phyloP scores from a whole-genome alignment of 2,113 vertebrate species.

The Nesospiza acunhae region DNA sequence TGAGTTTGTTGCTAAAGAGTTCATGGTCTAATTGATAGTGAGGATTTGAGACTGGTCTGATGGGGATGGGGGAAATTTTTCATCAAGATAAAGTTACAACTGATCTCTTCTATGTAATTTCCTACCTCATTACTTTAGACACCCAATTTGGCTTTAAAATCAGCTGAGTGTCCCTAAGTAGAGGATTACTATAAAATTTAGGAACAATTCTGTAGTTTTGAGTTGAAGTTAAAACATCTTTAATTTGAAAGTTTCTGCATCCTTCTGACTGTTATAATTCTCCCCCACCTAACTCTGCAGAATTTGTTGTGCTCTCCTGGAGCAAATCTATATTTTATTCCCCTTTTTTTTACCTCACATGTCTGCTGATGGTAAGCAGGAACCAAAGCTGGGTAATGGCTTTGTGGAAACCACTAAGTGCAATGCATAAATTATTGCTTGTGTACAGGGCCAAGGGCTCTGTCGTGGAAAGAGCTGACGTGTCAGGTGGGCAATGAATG shows the following conservation, averaged over 20 bases:
- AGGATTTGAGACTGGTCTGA: not conserved
- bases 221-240: not conserved
- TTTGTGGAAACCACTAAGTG: conserved; percentile 1
- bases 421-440: not conserved
- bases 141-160: not conserved
- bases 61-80: not conserved
- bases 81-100: not conserved
- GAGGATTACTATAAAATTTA: not conserved
- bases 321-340: not conserved
- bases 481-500: not conserved
- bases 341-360: not conserved
- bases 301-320: not conserved
- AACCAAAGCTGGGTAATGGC: not conserved
- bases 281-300: not conserved
- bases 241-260: not conserved
- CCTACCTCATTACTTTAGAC: not conserved
- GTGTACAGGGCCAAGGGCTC: not conserved
- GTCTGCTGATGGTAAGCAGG: not conserved
- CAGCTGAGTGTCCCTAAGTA: not conserved
- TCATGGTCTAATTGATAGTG: not conserved
- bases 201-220: not conserved
- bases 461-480: not conserved
- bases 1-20: not conserved
- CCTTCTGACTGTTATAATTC: not conserved
- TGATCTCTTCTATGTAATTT: not conserved